Percentiles rank a stretch among this genome's conserved stretches.
Evolutionary conservation across 2,113 vertebrate species (phyloP).

Genomic region (Leiothrix lutea): DNA sequence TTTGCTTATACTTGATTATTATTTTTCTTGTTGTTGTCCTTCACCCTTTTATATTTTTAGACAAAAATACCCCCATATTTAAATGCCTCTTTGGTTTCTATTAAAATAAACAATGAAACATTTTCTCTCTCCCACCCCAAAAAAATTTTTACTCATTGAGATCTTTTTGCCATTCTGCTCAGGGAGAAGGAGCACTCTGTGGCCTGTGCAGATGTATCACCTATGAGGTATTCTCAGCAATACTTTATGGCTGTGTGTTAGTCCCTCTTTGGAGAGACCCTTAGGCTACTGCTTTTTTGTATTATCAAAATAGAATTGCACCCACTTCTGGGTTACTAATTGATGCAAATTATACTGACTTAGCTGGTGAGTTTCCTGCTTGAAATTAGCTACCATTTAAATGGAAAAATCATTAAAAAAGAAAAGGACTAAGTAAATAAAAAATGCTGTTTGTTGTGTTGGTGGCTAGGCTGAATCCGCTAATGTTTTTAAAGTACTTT

Average conservation of each 20-base stretch:
- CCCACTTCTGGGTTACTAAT: conserved; percentile 28
- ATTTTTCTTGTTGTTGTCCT: background rate
- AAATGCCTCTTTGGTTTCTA: background rate
- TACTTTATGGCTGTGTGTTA: background rate
- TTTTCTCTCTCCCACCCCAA: background rate
- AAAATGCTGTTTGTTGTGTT: background rate
- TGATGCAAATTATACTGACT: conserved; percentile 26
- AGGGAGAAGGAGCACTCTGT: background rate
- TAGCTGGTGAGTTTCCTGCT: background rate
- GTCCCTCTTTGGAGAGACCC: background rate
- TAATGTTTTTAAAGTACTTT: background rate
- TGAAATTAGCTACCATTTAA: background rate
- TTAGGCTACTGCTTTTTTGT: background rate
- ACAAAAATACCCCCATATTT: background rate
- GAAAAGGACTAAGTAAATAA: background rate
- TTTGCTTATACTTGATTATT: background rate
- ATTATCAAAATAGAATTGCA: conserved; percentile 10
- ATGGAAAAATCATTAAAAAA: background rate
- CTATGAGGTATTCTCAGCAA: background rate
- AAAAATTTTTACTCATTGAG: background rate
- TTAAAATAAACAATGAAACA: background rate
- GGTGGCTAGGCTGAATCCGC: background rate
- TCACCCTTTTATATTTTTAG: background rate
- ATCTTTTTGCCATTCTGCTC: background rate
- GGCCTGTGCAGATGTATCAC: background rate